A percentile compares a stretch with the other conserved stretches of the same genome.
Conservation (phyloP, 1,140 invertebrate genomes). For the Aphis craccivora region DNA sequence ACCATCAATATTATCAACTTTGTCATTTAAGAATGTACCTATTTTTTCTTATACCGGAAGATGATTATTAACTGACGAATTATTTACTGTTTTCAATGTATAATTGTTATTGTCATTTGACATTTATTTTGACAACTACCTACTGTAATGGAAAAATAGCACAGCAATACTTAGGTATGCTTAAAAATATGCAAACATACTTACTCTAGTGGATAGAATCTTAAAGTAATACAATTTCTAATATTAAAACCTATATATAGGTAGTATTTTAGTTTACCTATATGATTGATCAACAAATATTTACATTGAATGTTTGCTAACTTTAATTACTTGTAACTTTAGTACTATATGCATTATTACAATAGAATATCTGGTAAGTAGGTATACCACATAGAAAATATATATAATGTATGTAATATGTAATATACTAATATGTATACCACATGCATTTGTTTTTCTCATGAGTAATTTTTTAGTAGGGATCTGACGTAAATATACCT, state of each 20-base stretch:
- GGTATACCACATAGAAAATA: background rate
- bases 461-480: background rate
- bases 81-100: background rate
- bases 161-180: background rate
- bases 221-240: background rate
- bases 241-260: background rate
- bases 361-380: background rate
- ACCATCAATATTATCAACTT: background rate
- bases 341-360: background rate
- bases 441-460: background rate
- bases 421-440: too few species aligned
- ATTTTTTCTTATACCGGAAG: background rate
- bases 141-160: background rate
- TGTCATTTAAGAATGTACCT: background rate
- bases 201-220: background rate
- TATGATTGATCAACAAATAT: background rate
- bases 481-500: background rate
- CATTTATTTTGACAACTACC: background rate
- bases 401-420: too few species aligned
- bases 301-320: background rate
- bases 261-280: background rate
- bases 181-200: background rate
- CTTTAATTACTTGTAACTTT: background rate
- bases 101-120: background rate
- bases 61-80: background rate